Percentiles rank a stretch among this genome's conserved stretches.
These are phyloP conservation scores for Diogma glabrata DNA, from an alignment of 2,888 invertebrate species.

Conservation along the genomic window DNA sequence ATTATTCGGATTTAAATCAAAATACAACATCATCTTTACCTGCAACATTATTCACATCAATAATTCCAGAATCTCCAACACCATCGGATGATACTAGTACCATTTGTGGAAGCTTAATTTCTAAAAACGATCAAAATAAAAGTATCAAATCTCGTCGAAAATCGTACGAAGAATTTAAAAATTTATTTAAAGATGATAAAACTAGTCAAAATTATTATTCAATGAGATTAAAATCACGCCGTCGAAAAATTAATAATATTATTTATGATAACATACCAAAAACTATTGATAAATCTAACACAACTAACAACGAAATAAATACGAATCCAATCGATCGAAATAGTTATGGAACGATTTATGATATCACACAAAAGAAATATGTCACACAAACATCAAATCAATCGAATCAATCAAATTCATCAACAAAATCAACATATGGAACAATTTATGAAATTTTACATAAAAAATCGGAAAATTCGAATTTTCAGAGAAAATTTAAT, in stretches of 20 bases:
- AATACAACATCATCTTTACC: slow-evolving; percentile 2
- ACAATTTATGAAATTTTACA: slow-evolving; percentile 37
- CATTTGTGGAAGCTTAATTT: too few species aligned
- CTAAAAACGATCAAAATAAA: slow-evolving; percentile 23
- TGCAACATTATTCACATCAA: not conserved
- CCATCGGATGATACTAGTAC: not conserved
- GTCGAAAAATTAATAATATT: slow-evolving; percentile 4
- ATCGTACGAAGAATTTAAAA: slow-evolving; percentile 38
- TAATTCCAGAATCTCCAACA: not conserved
- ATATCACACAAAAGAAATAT: slow-evolving; percentile 36
- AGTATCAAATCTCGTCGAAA: slow-evolving; percentile 35
- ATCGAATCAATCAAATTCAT: slow-evolving; percentile 24
- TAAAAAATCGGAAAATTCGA: slow-evolving; percentile 29
- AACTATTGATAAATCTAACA: too few species aligned
- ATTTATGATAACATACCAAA: too few species aligned
- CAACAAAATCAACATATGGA: slow-evolving; percentile 23
- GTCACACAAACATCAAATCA: slow-evolving; percentile 24
- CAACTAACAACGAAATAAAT: not conserved
- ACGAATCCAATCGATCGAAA: too few species aligned
- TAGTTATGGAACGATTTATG: slow-evolving; percentile 38
- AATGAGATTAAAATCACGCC: slow-evolving; percentile 5
- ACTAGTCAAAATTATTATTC: slow-evolving; percentile 9
- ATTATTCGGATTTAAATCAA: not conserved
- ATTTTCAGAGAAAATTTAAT: slow-evolving; percentile 33
- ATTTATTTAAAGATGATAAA: slow-evolving; percentile 32